A percentile compares a stretch with the other conserved stretches of the same genome.
These are phyloP conservation scores for Myiozetetes cayanensis DNA, from an alignment of 2,113 vertebrate species.

Conservation along the genomic window DNA sequence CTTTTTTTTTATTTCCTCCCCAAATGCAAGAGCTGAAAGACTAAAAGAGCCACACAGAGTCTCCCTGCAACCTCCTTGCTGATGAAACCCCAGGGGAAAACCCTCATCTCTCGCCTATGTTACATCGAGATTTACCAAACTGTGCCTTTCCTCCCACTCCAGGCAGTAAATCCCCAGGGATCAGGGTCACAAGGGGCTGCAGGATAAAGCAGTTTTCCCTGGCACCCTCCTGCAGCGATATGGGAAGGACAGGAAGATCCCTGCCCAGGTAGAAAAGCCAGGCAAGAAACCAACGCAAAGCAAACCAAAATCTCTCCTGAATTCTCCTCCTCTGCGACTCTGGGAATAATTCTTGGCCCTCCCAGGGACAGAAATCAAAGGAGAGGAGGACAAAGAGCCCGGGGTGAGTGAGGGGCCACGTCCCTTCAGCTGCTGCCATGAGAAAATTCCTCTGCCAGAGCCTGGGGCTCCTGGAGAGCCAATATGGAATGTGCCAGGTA, in stretches of 20 bases:
- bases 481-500: background rate
- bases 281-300: background rate
- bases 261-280: background rate
- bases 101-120: background rate
- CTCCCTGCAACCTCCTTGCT: background rate
- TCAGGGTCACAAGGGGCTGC: background rate
- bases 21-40: background rate
- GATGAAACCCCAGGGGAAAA: background rate
- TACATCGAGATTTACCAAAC: background rate
- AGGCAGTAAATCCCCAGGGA: background rate
- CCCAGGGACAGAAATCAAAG: background rate
- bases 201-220: background rate
- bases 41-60: background rate
- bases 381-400: background rate
- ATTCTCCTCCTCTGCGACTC: background rate
- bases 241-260: background rate
- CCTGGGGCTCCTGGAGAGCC: background rate
- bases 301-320: background rate
- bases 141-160: background rate
- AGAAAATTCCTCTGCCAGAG: slow-evolving; percentile 48
- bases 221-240: background rate
- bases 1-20: background rate
- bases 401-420: background rate
- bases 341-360: background rate
- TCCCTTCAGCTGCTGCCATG: background rate